Base-by-base conservation (phyloP, 1,140 invertebrate genomes). In the Teleopsis dalmanni region DNA sequence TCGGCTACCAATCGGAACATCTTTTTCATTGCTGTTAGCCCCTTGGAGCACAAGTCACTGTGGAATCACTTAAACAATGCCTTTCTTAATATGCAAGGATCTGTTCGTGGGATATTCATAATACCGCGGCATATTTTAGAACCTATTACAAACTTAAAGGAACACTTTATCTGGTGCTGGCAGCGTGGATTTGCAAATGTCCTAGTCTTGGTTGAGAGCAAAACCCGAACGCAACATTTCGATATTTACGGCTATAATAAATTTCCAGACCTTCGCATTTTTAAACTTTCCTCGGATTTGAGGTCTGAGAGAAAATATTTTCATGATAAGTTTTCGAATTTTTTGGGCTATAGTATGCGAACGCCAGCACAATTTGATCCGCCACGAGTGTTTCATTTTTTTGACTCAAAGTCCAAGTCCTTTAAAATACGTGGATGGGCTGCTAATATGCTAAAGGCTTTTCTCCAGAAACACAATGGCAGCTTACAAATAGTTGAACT, bases 141-240 rank as follows among this genome's bases (percentile, higher is more conserved):
- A 0, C 13, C 18, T 26, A 8, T 18, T 2, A 11, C n/a, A 4
- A 22, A 52, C 35, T 1, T 52, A 7, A n/a, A 8, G 3, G 40
- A 44, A 21, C 51, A 52, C 18, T 52, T 52, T 41, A 41, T 48
- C 22, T 52, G 51, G 51, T 52, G 51, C 35, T 52, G 51, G 51
- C 34, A 22, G 9, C 29, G 31, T 18, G 51, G 51, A 1, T 48
- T 52, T 10, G 35, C 37, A 4, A 48, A 52, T 33, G 47, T 34
- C 5, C 11, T 52, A n/a, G 22, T 48, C 2, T 10, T 52, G 5
- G 33, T 52, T 13, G 37, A 42, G 5, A 22, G 27, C 5, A 14
- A 37, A 6, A 8, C 36, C 0, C 9, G 22, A 3, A 18, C 31
- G 11, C 9, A 9, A 11, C 13, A 10, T 3, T 47, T 42, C 33